Conservation (phyloP, 2,797 vertebrate genomes). For the Taeniopygia guttata region DNA sequence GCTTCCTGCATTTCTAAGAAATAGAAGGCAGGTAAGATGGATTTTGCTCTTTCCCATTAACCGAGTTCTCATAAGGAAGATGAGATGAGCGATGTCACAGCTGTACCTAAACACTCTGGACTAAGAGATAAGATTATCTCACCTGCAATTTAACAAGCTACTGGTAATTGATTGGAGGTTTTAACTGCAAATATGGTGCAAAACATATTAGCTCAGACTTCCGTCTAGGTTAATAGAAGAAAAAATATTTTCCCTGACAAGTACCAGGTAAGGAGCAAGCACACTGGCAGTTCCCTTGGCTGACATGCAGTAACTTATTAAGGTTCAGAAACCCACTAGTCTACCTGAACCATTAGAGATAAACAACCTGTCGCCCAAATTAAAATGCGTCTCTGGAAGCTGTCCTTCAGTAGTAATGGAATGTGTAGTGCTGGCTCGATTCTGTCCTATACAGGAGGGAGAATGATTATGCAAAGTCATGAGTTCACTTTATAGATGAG, state of each 20-base stretch:
- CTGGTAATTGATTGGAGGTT: background rate
- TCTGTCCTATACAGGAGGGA: background rate
- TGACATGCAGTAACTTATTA: background rate
- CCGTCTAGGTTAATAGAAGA: background rate
- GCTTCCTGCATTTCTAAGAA: background rate
- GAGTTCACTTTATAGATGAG: background rate
- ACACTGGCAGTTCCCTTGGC: background rate
- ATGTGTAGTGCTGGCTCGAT: background rate
- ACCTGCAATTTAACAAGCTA: background rate
- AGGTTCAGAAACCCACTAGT: background rate
- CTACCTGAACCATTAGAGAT: background rate
- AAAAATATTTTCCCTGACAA: background rate
- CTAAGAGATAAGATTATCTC: background rate
- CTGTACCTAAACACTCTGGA: background rate
- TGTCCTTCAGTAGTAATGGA: background rate
- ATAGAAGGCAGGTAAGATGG: background rate
- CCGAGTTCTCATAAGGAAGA: background rate
- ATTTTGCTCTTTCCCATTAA: background rate
- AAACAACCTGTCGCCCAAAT: background rate
- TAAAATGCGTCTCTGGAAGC: slow-evolving; percentile 12
- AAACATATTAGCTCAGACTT: background rate
- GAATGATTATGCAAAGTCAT: slow-evolving; percentile 41
- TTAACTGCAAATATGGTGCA: background rate
- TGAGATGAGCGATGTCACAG: background rate
- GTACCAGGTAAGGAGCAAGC: background rate